Conservation (phyloP, 2,797 vertebrate species). For the Thripadectes ignobilis region DNA sequence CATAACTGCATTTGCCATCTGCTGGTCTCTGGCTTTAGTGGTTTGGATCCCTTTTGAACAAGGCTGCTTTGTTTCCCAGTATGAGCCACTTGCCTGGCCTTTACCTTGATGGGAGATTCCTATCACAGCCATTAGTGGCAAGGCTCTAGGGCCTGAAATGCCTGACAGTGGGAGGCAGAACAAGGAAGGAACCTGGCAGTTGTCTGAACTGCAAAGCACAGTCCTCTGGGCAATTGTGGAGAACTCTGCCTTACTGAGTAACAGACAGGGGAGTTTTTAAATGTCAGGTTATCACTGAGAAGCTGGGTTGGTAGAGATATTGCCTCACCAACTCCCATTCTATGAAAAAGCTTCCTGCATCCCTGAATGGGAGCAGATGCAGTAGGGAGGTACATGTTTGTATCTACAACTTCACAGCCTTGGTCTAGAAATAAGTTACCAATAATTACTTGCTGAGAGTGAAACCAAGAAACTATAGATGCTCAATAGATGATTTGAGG, state of each 20-base stretch:
- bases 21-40: not conserved
- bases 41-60: slow-evolving; percentile 19
- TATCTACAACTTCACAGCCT: not conserved
- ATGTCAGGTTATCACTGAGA: not conserved
- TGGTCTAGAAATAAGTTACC: not conserved
- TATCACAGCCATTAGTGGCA: not conserved
- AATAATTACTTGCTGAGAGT: not conserved
- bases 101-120: slow-evolving; percentile 32
- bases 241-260: not conserved
- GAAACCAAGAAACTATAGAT: not conserved
- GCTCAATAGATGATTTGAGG: not conserved
- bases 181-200: not conserved
- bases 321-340: not conserved
- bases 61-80: slow-evolving; percentile 31
- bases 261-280: not conserved
- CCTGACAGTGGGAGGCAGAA: not conserved
- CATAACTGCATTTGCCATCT: slow-evolving; percentile 54
- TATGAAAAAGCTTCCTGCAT: not conserved
- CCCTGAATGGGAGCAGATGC: not conserved
- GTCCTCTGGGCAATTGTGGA: not conserved
- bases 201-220: not conserved
- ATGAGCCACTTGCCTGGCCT: not conserved
- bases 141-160: not conserved
- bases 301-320: not conserved
- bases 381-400: not conserved